These are phyloP conservation scores for Eupithecia dodoneata DNA, from an alignment of 2,888 invertebrate genomes.

Conservation along the genomic window DNA sequence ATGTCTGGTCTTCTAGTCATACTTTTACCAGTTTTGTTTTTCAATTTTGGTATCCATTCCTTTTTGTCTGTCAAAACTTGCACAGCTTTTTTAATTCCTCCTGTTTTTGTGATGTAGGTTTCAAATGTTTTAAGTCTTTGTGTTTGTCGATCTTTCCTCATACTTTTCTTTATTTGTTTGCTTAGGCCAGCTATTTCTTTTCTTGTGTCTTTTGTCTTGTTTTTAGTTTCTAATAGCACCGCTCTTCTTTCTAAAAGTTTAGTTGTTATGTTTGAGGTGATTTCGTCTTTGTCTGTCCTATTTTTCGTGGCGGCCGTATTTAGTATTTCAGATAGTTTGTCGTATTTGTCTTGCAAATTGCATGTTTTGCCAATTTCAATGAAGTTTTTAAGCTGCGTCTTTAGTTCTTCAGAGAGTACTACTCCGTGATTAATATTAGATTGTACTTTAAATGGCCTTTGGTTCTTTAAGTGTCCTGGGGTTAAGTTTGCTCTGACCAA, in stretches of 20 bases:
- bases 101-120: conserved; percentile 17
- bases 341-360: neutral
- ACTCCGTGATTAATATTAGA: conserved; percentile 15
- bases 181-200: conserved; percentile 27
- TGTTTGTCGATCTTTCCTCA: conserved; percentile 42
- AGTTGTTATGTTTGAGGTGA: conserved; percentile 14
- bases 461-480: neutral
- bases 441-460: neutral
- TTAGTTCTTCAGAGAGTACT: no score
- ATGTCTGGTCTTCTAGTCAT: no score
- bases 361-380: neutral
- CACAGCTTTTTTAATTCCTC: no score
- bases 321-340: no score
- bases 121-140: conserved; percentile 35
- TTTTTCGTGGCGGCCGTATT: no score
- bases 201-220: conserved; percentile 35
- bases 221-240: conserved; percentile 34
- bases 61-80: no score
- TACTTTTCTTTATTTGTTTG: conserved; percentile 46
- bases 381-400: conserved; percentile 37
- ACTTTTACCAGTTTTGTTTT: no score
- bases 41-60: no score
- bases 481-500: conserved; percentile 46
- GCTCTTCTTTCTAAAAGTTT: conserved; percentile 28
- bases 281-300: neutral